Conservation (phyloP, 2,888 invertebrate genomes). For the Argyresthia albistria region DNA sequence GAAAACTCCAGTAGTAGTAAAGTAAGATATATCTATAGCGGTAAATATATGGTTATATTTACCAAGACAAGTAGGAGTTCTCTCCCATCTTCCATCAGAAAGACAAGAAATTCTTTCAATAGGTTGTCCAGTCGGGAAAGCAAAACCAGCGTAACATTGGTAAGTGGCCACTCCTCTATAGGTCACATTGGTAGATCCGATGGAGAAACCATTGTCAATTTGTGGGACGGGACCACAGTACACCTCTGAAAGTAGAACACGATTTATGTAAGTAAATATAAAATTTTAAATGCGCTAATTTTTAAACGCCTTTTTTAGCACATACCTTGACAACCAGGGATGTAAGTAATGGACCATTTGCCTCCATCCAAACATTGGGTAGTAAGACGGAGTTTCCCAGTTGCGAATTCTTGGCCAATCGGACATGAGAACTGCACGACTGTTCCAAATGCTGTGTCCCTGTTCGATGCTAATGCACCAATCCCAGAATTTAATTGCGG, state of each 20-base stretch:
- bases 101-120: slow-evolving; percentile 92
- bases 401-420: slow-evolving; percentile 93
- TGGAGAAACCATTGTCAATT: slow-evolving; percentile 97
- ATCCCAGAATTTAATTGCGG: slow-evolving; percentile 87
- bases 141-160: slow-evolving; percentile 97
- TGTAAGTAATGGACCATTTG: slow-evolving; percentile 92
- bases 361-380: slow-evolving; percentile 92
- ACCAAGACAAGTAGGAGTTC: slow-evolving; percentile 92
- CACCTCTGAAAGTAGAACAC: slow-evolving; percentile 74
- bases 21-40: too few species aligned
- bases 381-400: slow-evolving; percentile 86
- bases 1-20: too few species aligned
- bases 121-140: slow-evolving; percentile 89
- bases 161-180: slow-evolving; percentile 94
- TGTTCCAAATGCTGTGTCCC: slow-evolving; percentile 94
- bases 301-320: neutral
- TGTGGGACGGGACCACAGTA: slow-evolving; percentile 98
- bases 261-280: neutral
- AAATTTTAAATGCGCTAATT: too few species aligned
- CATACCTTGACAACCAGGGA: slow-evolving; percentile 92
- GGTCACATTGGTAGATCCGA: slow-evolving; percentile 95
- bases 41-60: slow-evolving; percentile 16
- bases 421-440: slow-evolving; percentile 93
- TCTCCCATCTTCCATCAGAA: slow-evolving; percentile 93
- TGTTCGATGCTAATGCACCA: slow-evolving; percentile 90